Conservation (phyloP, 2,888 invertebrate genomes). For the Heliconius aoede region DNA sequence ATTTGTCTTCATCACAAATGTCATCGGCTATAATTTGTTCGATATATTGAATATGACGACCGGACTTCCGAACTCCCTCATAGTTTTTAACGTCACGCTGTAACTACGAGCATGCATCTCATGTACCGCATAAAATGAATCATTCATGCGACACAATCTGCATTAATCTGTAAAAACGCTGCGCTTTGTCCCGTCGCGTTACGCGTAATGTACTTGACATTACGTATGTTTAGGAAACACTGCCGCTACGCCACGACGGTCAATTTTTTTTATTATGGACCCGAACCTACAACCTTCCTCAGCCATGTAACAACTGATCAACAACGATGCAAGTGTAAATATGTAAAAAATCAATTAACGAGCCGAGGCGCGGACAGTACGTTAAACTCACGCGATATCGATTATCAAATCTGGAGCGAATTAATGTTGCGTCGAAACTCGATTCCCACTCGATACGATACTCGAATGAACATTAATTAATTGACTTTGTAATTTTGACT, state of each 20-base stretch:
- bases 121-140: constrained; percentile 7
- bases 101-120: too few species aligned
- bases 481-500: not conserved
- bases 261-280: too few species aligned
- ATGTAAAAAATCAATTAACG: constrained; percentile 14
- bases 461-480: constrained; percentile 1
- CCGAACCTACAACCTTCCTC: not conserved
- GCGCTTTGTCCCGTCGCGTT: too few species aligned
- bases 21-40: constrained; percentile 9
- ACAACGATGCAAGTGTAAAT: not conserved
- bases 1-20: constrained; percentile 7
- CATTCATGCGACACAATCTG: not conserved
- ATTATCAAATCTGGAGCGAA: constrained; percentile 26
- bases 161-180: not conserved
- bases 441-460: constrained; percentile 1
- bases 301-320: not conserved
- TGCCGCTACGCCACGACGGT: too few species aligned
- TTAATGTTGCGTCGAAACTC: constrained; percentile 18
- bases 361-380: constrained; percentile 13
- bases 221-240: too few species aligned
- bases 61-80: not conserved
- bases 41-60: constrained; percentile 1
- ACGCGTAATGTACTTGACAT: too few species aligned
- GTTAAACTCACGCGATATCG: constrained; percentile 27
- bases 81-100: too few species aligned